Evolutionary conservation across 2,888 invertebrate species (phyloP).

Genomic region (Amphipyra tragopoginis): DNA sequence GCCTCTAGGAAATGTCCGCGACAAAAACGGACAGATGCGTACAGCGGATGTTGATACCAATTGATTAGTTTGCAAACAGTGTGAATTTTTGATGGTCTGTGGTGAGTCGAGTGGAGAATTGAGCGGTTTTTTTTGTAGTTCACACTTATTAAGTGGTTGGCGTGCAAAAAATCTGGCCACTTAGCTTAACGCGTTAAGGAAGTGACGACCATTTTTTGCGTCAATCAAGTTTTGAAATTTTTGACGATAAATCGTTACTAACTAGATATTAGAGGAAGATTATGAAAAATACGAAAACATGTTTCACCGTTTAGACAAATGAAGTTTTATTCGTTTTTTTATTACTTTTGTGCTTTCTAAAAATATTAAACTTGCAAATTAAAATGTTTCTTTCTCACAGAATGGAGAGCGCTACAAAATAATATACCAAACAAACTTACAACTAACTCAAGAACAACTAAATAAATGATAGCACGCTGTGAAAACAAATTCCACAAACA

Average conservation of each 20-base stretch:
- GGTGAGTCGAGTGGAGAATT: constrained; percentile 59
- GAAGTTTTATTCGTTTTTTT: background rate
- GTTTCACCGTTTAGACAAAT: constrained; percentile 1
- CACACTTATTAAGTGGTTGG: constrained; percentile 66
- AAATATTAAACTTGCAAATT: background rate
- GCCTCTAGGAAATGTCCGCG: constrained; percentile 77
- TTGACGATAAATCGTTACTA: constrained; percentile 13
- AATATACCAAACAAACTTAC: background rate
- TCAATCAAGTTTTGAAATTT: constrained; percentile 1
- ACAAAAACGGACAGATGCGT: constrained; percentile 84
- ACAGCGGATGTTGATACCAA: constrained; percentile 76
- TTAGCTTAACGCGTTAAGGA: constrained; percentile 29
- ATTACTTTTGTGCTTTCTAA: too few relatives aligned
- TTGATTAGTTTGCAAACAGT: constrained; percentile 73
- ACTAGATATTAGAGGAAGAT: background rate
- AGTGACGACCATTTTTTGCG: constrained; percentile 28
- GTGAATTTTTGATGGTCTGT: constrained; percentile 64
- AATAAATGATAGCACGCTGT: constrained; percentile 69
- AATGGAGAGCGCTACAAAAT: constrained; percentile 1
- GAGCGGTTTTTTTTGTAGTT: constrained; percentile 58
- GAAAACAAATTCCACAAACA: constrained; percentile 74
- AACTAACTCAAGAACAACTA: constrained; percentile 3
- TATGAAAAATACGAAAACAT: too few relatives aligned
- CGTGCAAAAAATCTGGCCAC: constrained; percentile 47
- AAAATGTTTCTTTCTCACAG: background rate